phyloP scores from a whole-genome alignment of 2,888 invertebrate genomes.

The Drosophila pegasa region DNA sequence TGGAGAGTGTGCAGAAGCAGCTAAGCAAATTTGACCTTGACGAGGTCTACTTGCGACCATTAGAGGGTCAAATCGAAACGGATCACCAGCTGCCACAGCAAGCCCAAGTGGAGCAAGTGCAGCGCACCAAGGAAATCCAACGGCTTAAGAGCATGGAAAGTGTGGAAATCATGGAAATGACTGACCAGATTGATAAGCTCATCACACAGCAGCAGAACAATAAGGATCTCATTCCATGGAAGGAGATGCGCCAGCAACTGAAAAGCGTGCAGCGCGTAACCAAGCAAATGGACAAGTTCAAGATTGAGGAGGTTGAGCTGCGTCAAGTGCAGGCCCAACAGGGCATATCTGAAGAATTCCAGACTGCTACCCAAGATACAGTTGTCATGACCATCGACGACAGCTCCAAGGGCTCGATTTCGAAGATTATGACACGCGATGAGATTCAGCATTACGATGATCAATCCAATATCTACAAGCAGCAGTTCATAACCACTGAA shows the following conservation, averaged over 20 bases:
- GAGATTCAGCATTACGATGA: slow-evolving; percentile 81
- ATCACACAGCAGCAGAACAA: slow-evolving; percentile 80
- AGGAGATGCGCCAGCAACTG: slow-evolving; percentile 84
- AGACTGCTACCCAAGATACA: slow-evolving; percentile 87
- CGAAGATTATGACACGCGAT: slow-evolving; percentile 77
- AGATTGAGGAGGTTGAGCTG: slow-evolving; percentile 85
- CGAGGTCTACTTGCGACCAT: slow-evolving; percentile 85
- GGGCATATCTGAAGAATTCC: slow-evolving; percentile 85
- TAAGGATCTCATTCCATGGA: slow-evolving; percentile 83
- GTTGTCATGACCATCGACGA: slow-evolving; percentile 86
- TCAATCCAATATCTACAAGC: slow-evolving; percentile 69
- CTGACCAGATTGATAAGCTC: slow-evolving; percentile 83
- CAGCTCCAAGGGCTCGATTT: slow-evolving; percentile 79
- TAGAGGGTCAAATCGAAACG: slow-evolving; percentile 69
- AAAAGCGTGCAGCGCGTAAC: slow-evolving; percentile 84
- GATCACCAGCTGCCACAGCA: slow-evolving; percentile 71
- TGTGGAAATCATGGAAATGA: slow-evolving; percentile 84
- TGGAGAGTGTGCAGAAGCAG: slow-evolving; percentile 84
- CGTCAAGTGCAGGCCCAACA: slow-evolving; percentile 81
- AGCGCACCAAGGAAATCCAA: slow-evolving; percentile 84
- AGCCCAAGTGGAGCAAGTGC: slow-evolving; percentile 82
- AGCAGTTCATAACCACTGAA: slow-evolving; percentile 81
- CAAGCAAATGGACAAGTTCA: slow-evolving; percentile 84
- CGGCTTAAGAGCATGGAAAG: slow-evolving; percentile 84
- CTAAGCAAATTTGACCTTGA: slow-evolving; percentile 84